phyloP scores from a whole-genome alignment of 2,888 invertebrate species.

The Chrysolina americana region DNA sequence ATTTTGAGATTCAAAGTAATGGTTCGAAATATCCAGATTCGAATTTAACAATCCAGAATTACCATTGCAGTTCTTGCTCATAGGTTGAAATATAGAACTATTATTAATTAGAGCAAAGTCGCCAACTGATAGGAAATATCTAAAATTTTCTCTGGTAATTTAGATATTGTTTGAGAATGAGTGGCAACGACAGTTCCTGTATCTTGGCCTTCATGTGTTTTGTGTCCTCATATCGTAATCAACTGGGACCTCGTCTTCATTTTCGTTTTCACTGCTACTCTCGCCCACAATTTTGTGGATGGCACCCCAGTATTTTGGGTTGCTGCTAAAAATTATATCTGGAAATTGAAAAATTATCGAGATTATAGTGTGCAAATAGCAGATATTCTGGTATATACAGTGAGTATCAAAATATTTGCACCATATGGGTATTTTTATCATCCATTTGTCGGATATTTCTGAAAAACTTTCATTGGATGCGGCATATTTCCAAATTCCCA shows the following conservation, averaged over 20 bases:
- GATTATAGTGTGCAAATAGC: too few species aligned
- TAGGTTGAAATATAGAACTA: neutral
- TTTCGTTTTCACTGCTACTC: conserved; percentile 51
- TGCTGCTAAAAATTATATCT: conserved; percentile 43
- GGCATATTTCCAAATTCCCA: too few species aligned
- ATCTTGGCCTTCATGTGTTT: conserved; percentile 74
- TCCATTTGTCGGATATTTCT: too few species aligned
- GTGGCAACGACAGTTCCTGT: conserved; percentile 79
- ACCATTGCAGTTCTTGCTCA: too few species aligned
- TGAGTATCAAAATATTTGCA: too few species aligned
- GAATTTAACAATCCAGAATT: too few species aligned
- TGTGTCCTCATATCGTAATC: conserved; percentile 65
- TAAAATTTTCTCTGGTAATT: conserved; percentile 78
- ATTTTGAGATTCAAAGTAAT: too few species aligned
- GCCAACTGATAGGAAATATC: conserved; percentile 44
- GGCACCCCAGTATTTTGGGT: conserved; percentile 27
- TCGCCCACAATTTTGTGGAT: conserved; percentile 32
- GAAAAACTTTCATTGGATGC: too few species aligned
- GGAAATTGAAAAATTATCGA: neutral
- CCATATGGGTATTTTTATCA: too few species aligned
- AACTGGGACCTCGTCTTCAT: conserved; percentile 37
- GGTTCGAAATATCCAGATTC: too few species aligned
- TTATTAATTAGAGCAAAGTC: neutral
- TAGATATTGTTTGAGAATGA: conserved; percentile 78
- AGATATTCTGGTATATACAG: too few species aligned